Base-by-base conservation (phyloP, 2,113 vertebrate genomes). In the Calonectris borealis region DNA sequence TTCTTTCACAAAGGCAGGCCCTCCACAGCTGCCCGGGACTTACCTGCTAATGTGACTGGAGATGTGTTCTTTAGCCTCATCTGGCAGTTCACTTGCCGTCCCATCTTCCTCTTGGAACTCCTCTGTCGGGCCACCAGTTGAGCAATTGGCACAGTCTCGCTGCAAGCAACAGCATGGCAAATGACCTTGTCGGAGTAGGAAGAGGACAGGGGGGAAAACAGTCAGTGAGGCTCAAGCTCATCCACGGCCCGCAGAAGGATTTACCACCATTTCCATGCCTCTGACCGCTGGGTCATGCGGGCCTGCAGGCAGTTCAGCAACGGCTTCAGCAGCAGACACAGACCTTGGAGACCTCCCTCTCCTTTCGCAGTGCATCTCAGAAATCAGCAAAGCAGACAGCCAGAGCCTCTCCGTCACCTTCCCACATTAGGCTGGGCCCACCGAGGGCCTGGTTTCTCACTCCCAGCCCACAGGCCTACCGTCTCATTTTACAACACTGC, bases 61-160 rank as follows among this genome's bases (percentile, higher is more conserved):
- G 98, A 97, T 3, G 98, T 98, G 72, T 97, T 98, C 97, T 99
- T 99, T 83, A 98, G 94, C 96, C 99, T 98, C 98, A 99, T 99
- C 83, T 97, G 98, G 97, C 98, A 99, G 94, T 99, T 99, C 83
- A 99, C 98, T 34, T 99, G 91, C 21, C 98, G 97, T 32, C 98
- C 98, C 2, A 95, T 95, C 86, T 98, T 98, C 96, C 98, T 99
- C 96, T 99, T 99, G 25, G 98, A 97, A 92, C 91, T 98, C 90
- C 97, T 98, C 97, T 99, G 99, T 34, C 96, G 98, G 42, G 99
- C 98, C 80, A 99, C 99, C 68, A 99, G 96, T 85, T 99, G 98
- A 79, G 99, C 98, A 46, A 99, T 98, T 86, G 98, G 98, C 52
- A 98, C 97, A 0, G 99, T 99, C 92, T 99, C 99, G 57, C 97